Base-by-base conservation (phyloP, 2,113 vertebrate genomes). In the Thomomys bottae region DNA sequence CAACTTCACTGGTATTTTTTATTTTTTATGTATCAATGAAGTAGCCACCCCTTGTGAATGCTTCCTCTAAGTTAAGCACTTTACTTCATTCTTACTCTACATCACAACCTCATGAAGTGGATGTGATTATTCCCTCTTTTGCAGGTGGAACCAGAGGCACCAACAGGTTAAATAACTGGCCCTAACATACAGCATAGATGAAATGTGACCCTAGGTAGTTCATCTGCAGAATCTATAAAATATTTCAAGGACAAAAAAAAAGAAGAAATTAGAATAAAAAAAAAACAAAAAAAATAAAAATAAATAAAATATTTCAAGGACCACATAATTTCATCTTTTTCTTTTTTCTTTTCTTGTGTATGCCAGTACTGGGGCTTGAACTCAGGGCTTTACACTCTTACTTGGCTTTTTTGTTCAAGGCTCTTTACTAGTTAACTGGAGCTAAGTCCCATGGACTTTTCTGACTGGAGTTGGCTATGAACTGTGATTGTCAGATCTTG, bases 191-290 rank as follows among this genome's bases (percentile, higher is more conserved):
- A 78, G 45, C 66, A 92, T 30, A 80, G 71, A 82, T 54, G 12
- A 59, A 30, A 90, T 75, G 6, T 72, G 20, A 92, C 87, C 32
- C 45, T 61, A 82, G 20, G 77, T 32, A 86, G 14, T 59, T 11
- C 38, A 78, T 66, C 61, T 87, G 89, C 23, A 95, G 42, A 87
- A 85, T 63, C 20, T 34, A 68, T 15, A 57, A 79, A 79, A 71
- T 73, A 73, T 81, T 93, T 81, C 77, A 42, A 81, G 88, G 10
- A 94, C 34, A n/a, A n/a, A n/a, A n/a, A n/a, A n/a, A n/a, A n/a
- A n/a, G n/a, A n/a, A n/a, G n/a, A n/a, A n/a, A n/a, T n/a, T n/a
- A n/a, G n/a, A n/a, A n/a, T n/a, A n/a, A n/a, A n/a, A n/a, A n/a
- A n/a, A n/a, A n/a, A n/a, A n/a, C n/a, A n/a, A n/a, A n/a, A n/a